Evolutionary conservation across 2,888 invertebrate species (phyloP).

Genomic region (Pyrrhosoma nymphula): DNA sequence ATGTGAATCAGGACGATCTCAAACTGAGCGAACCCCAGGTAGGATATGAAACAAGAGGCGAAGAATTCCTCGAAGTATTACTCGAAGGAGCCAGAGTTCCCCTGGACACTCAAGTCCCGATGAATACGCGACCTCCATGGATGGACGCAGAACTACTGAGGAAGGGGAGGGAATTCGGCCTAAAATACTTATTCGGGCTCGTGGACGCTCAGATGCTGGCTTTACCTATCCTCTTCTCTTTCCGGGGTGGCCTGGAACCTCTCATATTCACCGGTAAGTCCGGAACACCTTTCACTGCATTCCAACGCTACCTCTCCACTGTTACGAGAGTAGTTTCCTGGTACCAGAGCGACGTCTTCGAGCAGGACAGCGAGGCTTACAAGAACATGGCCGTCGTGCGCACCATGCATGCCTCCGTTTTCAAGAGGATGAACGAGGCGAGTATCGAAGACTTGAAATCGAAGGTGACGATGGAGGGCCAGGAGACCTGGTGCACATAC

Average conservation of each 20-base stretch:
- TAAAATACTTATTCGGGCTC: conserved; percentile 76
- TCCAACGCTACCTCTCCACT: conserved; percentile 79
- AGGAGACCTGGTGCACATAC: conserved; percentile 65
- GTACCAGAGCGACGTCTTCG: conserved; percentile 78
- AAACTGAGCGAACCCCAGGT: background rate
- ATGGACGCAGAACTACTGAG: conserved; percentile 77
- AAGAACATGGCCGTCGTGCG: conserved; percentile 78
- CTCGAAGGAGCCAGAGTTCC: conserved; percentile 43
- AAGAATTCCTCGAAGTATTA: conserved; percentile 40
- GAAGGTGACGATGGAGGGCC: conserved; percentile 70
- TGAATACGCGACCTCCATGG: conserved; percentile 76
- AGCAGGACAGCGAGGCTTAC: conserved; percentile 76
- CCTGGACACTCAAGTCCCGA: conserved; percentile 73
- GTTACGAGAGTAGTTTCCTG: conserved; percentile 75
- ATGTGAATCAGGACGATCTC: background rate
- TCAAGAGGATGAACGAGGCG: conserved; percentile 73
- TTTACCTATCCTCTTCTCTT: conserved; percentile 77
- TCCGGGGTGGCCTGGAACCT: conserved; percentile 77
- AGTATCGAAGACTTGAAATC: conserved; percentile 71
- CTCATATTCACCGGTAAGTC: conserved; percentile 79
- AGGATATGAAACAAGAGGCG: conserved; percentile 53
- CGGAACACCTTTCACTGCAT: conserved; percentile 78
- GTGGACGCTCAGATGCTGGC: conserved; percentile 76
- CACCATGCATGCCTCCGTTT: conserved; percentile 76
- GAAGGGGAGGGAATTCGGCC: conserved; percentile 78